phyloP scores from a whole-genome alignment of 2,888 invertebrate species.

The Pollenia griseotomentosa region DNA sequence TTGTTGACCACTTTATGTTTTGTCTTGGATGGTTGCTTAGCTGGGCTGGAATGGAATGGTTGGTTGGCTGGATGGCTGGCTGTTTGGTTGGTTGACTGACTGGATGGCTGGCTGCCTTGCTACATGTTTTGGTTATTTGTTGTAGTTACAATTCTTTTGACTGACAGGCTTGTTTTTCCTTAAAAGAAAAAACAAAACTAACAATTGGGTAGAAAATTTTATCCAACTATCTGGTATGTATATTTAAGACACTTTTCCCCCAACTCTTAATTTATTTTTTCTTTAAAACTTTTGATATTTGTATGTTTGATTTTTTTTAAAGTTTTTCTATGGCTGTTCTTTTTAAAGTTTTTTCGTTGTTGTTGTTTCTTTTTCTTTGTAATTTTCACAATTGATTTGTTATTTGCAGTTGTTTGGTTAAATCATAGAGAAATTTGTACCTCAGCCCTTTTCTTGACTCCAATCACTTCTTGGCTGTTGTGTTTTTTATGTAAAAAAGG shows the following conservation, averaged over 20 bases:
- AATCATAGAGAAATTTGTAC: slow-evolving; percentile 21
- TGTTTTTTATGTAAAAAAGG: slow-evolving; percentile 28
- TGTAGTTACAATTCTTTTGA: slow-evolving; percentile 60
- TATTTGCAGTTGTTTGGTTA: slow-evolving; percentile 48
- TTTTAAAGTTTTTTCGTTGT: slow-evolving; percentile 24
- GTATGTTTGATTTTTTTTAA: slow-evolving; percentile 48
- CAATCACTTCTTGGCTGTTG: slow-evolving; percentile 23
- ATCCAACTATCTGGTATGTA: slow-evolving; percentile 25
- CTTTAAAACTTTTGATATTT: slow-evolving; percentile 51
- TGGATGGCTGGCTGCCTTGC: slow-evolving; percentile 28
- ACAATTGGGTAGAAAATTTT: slow-evolving; percentile 47
- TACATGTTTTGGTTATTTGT: slow-evolving; percentile 7
- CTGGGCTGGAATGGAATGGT: slow-evolving; percentile 41
- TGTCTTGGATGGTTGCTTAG: slow-evolving; percentile 71
- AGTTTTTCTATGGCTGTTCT: slow-evolving; percentile 4
- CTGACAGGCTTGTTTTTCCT: slow-evolving; percentile 66
- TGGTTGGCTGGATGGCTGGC: slow-evolving; percentile 32
- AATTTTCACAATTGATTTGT: slow-evolving; percentile 70
- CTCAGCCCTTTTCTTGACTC: neutral
- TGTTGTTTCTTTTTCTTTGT: slow-evolving; percentile 16
- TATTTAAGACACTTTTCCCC: slow-evolving; percentile 26
- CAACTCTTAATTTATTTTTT: slow-evolving; percentile 5
- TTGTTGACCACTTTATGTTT: slow-evolving; percentile 73
- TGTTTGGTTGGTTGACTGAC: neutral
- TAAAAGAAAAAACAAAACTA: slow-evolving; percentile 15